Evolutionary conservation across 2,888 invertebrate species (phyloP), one percentile per base, ranked within the genome.

Genomic region (Octodonta nipae): DNA sequence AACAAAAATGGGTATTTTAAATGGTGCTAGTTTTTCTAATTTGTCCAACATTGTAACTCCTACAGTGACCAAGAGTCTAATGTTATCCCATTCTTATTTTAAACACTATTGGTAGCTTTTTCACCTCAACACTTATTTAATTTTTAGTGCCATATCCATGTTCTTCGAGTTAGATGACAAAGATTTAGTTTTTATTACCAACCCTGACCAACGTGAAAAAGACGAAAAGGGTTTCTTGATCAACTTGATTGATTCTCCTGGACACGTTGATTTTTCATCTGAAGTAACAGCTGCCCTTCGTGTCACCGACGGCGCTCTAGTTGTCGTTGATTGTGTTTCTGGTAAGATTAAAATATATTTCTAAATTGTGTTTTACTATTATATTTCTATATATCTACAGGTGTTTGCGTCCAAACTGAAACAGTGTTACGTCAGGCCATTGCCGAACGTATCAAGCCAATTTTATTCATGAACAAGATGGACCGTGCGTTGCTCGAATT

Each of bases 401-500:
- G 98, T 73, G 98, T 99, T 46, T 98, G 98, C 61, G 98, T 99
- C 51, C 98, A 99, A 69, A 99, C 98, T 20, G 98, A 99, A 69
- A 96, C 98, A 55, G 99, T 99, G 37, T 73, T 99, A 54, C 88
- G 98, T 70, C 99, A 99, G 66, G 98, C 98, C 42, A 99, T 99
- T 58, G 92, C 93, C 42, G 98, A 99, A 70, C 85, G 98, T 59
- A 99, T 99, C 57, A 96, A 95, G 81, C 98, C 99, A 35, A 89
- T 99, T 49, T 73, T 99, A 54, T 98, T 99, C 82, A 96, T 99
- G 96, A 99, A 99, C 85, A 99, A 99, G 71, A 96, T 99, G 96
- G 99, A 99, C 72, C 85, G 98, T 51, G 98, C 98, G 48, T 73
- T 99, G 38, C 71, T 98, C 22, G 98, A 98, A 66, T 70, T 99